These are phyloP conservation scores for Saxidomus purpurata DNA, from an alignment of 1,140 invertebrate species.

Conservation along the genomic window DNA sequence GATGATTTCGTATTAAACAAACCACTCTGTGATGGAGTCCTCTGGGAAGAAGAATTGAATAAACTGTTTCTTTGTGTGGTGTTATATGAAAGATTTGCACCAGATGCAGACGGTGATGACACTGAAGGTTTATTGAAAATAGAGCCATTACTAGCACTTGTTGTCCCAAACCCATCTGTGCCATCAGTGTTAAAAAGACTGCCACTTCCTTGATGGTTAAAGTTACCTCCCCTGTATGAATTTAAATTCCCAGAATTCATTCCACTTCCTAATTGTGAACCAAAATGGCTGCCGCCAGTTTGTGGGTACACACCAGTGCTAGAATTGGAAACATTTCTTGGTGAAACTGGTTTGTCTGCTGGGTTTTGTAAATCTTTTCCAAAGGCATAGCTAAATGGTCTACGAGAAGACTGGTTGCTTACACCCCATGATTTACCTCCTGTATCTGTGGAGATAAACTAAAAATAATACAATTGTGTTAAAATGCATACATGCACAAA, in stretches of 20 bases:
- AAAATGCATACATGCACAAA: background rate
- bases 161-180: background rate
- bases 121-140: slow-evolving; percentile 22
- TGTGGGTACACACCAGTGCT: slow-evolving; percentile 47
- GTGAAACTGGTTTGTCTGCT: slow-evolving; percentile 32
- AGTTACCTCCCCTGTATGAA: slow-evolving; percentile 39
- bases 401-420: background rate
- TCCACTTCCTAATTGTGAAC: slow-evolving; percentile 46
- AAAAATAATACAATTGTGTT: slow-evolving; percentile 27
- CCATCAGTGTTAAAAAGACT: background rate
- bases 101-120: slow-evolving; percentile 3
- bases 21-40: background rate
- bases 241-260: slow-evolving; percentile 60
- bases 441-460: slow-evolving; percentile 49
- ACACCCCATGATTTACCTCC: slow-evolving; percentile 51
- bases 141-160: background rate
- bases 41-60: slow-evolving; percentile 35
- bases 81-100: slow-evolving; percentile 39
- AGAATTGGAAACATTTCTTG: slow-evolving; percentile 29
- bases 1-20: slow-evolving; percentile 1
- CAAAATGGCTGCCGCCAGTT: slow-evolving; percentile 17
- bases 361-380: slow-evolving; percentile 6
- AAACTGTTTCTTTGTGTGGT: slow-evolving; percentile 47
- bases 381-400: slow-evolving; percentile 59
- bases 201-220: slow-evolving; percentile 5